Evolutionary conservation across 2,797 vertebrate species (phyloP), one percentile per base, ranked within the genome.

Genomic region (Notolabrus celidotus): DNA sequence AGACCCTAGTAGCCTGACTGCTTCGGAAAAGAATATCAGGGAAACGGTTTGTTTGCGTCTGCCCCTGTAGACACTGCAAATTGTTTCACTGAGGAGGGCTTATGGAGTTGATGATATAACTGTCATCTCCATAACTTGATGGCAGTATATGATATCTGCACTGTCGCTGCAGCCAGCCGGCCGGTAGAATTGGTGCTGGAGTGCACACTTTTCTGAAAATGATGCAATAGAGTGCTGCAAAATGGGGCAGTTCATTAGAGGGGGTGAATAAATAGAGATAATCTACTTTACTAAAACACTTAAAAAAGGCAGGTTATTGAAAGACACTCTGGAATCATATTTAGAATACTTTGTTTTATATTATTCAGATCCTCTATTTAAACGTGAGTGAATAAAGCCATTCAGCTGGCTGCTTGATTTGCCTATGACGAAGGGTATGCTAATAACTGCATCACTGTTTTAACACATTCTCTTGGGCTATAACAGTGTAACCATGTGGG

Each of bases 31-130:
- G 65, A 85, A 87, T 82, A 89, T 86, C 80, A 86, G 79, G 81
- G 85, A 84, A 88, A 78, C 65, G 16, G 74, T 87, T 86, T 90
- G 86, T 89, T 89, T 90, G 87, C 85, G 77, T 88, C 80, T 85
- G 77, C 80, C 62, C 71, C 84, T 71, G 74, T 76, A 87, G 86
- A 87, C 77, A 57, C 67, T 43, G 72, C 60, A 86, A 85, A 91
- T 80, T 81, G 77, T 91, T 93, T 89, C 59, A 68, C 68, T 25
- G 86, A 83, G 76, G 61, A 86, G 68, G 51, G 71, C 76, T 78
- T 89, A 89, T 86, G 68, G 85, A 77, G 67, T 69, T 89, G 86
- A 89, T 88, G 81, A 92, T 86, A 85, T 85, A 88, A 89, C 74
- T 77, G 77, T 84, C 83, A 89, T 90, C 82, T 87, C 85, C 85